Conservation (phyloP, 2,888 invertebrate genomes). For the Macrosiphum euphorbiae region DNA sequence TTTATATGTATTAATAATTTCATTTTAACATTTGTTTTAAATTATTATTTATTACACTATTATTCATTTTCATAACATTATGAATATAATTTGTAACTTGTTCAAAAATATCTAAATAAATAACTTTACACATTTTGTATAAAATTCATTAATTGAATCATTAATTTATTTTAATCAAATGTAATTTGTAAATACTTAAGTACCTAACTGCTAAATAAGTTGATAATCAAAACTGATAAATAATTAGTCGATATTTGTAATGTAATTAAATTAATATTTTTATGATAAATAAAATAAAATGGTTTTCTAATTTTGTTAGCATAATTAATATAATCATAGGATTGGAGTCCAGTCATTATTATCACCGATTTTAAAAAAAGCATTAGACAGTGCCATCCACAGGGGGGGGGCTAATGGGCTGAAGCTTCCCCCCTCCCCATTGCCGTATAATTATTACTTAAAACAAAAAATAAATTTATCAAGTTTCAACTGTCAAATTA, state of each 20-base stretch:
- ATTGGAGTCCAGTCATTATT: not conserved
- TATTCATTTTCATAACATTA: too few species aligned
- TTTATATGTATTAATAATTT: too few species aligned
- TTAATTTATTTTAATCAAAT: not conserved
- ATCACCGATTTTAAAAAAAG: not conserved
- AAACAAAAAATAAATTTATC: too few species aligned
- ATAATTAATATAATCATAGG: not conserved
- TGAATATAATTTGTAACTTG: too few species aligned
- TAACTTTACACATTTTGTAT: not conserved
- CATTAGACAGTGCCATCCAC: too few species aligned
- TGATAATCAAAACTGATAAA: not conserved
- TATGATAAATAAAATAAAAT: not conserved
- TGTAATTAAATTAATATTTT: not conserved
- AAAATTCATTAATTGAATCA: not conserved
- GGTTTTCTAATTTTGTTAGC: not conserved
- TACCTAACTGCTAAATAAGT: not conserved
- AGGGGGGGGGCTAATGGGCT: too few species aligned
- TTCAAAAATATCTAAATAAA: not conserved
- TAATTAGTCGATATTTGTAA: not conserved
- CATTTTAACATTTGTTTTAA: too few species aligned
- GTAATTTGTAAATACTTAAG: not conserved
- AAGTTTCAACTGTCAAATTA: too few species aligned
- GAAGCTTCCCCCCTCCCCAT: too few species aligned
- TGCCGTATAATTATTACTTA: too few species aligned
- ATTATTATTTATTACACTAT: too few species aligned